Evolutionary conservation across 2,797 vertebrate species (phyloP), one percentile per base, ranked within the genome.

Genomic region (Monodelphis domestica): DNA sequence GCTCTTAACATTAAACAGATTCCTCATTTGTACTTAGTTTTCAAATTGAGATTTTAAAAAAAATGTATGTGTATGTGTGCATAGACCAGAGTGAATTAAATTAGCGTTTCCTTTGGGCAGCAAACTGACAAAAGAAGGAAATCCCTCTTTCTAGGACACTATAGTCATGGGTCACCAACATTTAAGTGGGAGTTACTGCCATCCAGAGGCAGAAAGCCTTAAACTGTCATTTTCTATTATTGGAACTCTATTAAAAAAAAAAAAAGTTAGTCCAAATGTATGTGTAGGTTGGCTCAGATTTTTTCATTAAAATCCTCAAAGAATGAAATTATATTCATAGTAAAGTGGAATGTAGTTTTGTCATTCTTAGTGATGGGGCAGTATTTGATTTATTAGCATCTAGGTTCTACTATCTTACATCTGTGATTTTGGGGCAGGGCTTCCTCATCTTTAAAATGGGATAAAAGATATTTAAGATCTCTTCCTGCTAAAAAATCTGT

Each of bases 201-300:
- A 98, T 97, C 98, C 98, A 98, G 98, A 98, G 98, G 98, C 97
- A 93, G 97, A 98, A 97, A 98, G 91, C 91, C 94, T 95, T 88
- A 93, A 96, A 88, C 90, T 94, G 97, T 95, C 91, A 10, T 38
- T 70, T 90, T 96, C 92, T 51, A 87, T 97, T 97, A 84, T 54
- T 93, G 91, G 78, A 95, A 97, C 38, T 94, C 96, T 70, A 15
- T 52, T 1, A 91, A n/a, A n/a, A n/a, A n/a, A n/a, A n/a, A n/a
- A n/a, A 91, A 96, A 96, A 87, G 38, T 21, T 94, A 97, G 95
- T 53, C 55, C 95, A 96, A 97, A 90, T 95, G 96, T 96, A 92
- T 50, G 88, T 87, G 55, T 88, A 78, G 53, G 53, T 87, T 93
- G 93, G 30, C 90, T 94, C 90, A 0, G n/a, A 2, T 96, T 97